These are phyloP conservation scores for Frieseomelitta varia DNA, from an alignment of 1,140 invertebrate species.

Conservation along the genomic window DNA sequence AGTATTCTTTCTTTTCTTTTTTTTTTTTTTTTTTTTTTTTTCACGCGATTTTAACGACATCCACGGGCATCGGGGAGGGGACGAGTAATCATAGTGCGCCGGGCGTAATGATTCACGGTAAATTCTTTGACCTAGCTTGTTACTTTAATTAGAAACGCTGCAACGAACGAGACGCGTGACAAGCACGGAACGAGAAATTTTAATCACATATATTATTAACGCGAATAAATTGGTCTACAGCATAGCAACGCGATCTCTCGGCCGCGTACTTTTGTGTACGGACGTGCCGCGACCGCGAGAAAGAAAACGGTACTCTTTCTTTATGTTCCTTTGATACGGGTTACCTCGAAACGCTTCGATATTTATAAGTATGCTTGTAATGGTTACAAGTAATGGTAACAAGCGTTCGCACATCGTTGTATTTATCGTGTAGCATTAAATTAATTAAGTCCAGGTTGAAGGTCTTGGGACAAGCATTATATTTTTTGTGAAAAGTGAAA, in stretches of 20 bases:
- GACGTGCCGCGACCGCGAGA: slow-evolving; percentile 3
- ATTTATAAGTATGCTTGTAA: too few relatives aligned
- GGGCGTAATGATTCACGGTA: slow-evolving; percentile 46
- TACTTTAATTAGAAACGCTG: slow-evolving; percentile 39
- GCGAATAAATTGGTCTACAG: slow-evolving; percentile 43
- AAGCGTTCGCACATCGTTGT: neutral
- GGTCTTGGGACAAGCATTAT: too few relatives aligned
- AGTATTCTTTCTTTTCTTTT: neutral
- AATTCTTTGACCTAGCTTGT: slow-evolving; percentile 55
- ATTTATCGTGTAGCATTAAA: neutral
- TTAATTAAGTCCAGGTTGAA: neutral
- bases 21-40: slow-evolving; percentile 7
- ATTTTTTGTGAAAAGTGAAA: too few relatives aligned
- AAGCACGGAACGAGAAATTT: slow-evolving; percentile 17
- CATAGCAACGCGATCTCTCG: slow-evolving; percentile 1
- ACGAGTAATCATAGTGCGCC: slow-evolving; percentile 23
- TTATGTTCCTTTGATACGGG: neutral
- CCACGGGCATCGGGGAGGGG: neutral
- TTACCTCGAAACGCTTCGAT: neutral
- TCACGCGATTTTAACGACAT: slow-evolving; percentile 41
- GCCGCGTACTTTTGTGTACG: slow-evolving; percentile 11
- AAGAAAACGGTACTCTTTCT: neutral
- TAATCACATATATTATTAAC: slow-evolving; percentile 48
- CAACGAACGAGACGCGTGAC: slow-evolving; percentile 33
- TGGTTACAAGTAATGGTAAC: too few relatives aligned